phyloP scores from a whole-genome alignment of 2,888 invertebrate genomes.

The Lamellibrachia columna region DNA sequence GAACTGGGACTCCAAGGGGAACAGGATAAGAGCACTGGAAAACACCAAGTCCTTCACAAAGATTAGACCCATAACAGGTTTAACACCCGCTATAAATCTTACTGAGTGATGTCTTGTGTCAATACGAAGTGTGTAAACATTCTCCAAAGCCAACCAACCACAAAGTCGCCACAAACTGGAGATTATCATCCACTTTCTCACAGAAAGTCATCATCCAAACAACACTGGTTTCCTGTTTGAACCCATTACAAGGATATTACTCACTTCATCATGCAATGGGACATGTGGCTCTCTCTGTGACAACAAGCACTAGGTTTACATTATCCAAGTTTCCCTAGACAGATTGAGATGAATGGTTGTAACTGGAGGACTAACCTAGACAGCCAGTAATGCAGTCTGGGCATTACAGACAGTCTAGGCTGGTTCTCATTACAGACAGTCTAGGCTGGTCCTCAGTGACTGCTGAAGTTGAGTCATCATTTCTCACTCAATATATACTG shows the following conservation, averaged over 20 bases:
- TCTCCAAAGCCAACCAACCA: background rate
- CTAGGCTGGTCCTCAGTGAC: background rate
- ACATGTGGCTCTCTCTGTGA: background rate
- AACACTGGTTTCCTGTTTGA: background rate
- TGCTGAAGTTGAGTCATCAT: too few species aligned
- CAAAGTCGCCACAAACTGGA: background rate
- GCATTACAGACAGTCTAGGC: background rate
- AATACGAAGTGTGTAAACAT: background rate
- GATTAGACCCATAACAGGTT: background rate
- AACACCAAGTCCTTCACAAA: background rate
- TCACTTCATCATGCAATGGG: background rate
- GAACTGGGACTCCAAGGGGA: background rate
- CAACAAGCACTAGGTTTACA: background rate
- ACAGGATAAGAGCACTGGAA: background rate
- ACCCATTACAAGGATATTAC: background rate
- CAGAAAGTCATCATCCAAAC: background rate
- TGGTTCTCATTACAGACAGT: background rate
- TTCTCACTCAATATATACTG: too few species aligned
- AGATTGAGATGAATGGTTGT: background rate
- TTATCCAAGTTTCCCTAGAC: background rate
- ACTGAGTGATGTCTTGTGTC: background rate
- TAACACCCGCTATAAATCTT: background rate
- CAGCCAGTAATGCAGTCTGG: background rate
- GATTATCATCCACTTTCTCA: background rate
- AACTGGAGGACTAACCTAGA: background rate